Evolutionary conservation across 1,140 invertebrate genomes (phyloP), one percentile per base, ranked within the genome.

Genomic region (Drosophila nannoptera): DNA sequence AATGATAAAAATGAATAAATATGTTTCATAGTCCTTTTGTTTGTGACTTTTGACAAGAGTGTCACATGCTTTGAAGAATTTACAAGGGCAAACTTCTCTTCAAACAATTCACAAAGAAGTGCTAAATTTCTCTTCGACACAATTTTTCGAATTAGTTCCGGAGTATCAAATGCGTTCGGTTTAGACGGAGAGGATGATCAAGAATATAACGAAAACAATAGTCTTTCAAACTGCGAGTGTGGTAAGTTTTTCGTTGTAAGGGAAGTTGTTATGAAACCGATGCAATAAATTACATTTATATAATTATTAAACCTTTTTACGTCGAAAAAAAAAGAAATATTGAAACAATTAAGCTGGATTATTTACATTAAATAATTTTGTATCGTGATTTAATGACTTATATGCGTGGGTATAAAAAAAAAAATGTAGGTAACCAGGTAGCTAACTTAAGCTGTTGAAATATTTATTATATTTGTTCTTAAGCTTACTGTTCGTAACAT

Each of bases 61-160:
- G 56, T 80, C 12, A 49, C 61, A 62, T 65, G 75, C 60, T 54
- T 58, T 54, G 65, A 76, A 64, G 48, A 86, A 43, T 66, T 58
- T 38, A 62, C 42, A n/a, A 60, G 29, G 40, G 69, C 55, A 54
- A 69, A 82, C 75, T 64, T 64, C 22, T 69, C 75, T 12, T 45
- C 48, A 52, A 66, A 40, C 38, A 70, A 63, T 31, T 62, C 52
- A 29, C 90, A 90, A 69, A 90, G 91, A 62, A 90, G 84, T 7
- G 90, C 90, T 48, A 91, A 90, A 80, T 92, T 94, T 87, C 90
- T 93, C 58, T 93, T 94, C 69, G 93, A 94, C 77, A 92, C 92
- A 48, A 83, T 93, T 46, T 93, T 93, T 71, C 92, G 92, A 32
- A 89, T 93, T 32, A 87, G 89, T 40, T 84, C 83, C 40, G 70